Conservation (phyloP, 2,113 vertebrate genomes). For the Terrapene triunguis region DNA sequence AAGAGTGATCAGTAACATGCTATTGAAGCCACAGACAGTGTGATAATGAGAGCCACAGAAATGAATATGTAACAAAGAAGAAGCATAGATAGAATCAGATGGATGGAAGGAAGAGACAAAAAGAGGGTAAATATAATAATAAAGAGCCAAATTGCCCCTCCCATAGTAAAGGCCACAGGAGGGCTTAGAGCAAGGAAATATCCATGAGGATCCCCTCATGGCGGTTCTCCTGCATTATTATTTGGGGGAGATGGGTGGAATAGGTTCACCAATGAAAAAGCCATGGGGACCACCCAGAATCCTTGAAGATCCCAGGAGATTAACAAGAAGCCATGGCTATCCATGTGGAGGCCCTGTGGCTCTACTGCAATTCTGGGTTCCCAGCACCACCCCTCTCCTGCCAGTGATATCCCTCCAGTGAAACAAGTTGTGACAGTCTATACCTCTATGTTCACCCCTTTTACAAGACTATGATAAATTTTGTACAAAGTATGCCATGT, state of each 20-base stretch:
- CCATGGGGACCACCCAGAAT: background rate
- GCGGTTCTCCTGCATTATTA: conserved; percentile 11
- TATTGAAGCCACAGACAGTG: background rate
- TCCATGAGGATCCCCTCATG: conserved; percentile 23
- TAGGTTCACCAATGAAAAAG: background rate
- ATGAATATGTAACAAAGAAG: background rate
- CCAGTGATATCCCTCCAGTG: background rate
- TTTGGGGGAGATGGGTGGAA: background rate
- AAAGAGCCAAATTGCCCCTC: background rate
- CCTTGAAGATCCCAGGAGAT: background rate
- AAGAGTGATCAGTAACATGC: background rate
- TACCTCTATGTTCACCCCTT: too few relatives aligned
- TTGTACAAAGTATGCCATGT: too few relatives aligned
- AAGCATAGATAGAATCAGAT: background rate
- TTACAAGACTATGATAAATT: too few relatives aligned
- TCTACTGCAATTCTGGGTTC: accelerated
- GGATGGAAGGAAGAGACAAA: background rate
- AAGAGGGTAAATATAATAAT: background rate
- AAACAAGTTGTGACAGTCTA: background rate
- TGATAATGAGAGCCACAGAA: background rate
- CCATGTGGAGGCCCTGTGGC: accelerated
- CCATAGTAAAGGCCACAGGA: conserved; percentile 32
- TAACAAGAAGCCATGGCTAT: background rate
- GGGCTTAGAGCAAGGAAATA: conserved; percentile 25
- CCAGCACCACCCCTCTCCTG: background rate